Conservation (phyloP, 2,888 invertebrate species). For the Crocallis elinguaria region DNA sequence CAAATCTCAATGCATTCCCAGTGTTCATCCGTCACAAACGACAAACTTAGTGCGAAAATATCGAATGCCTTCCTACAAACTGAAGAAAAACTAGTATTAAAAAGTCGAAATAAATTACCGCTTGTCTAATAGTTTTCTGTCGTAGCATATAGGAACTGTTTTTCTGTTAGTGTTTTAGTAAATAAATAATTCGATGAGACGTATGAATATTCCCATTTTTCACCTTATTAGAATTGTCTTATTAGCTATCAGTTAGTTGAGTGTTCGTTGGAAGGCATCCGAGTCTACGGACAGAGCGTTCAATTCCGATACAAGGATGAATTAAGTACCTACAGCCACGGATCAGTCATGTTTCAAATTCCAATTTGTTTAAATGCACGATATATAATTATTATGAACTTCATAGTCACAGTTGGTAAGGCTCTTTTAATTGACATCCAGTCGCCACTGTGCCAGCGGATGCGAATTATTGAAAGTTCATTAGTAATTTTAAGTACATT, state of each 20-base stretch:
- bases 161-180: slow-evolving; percentile 64
- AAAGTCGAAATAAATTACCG: slow-evolving; percentile 63
- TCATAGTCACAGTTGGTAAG: slow-evolving; percentile 71
- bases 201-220: slow-evolving; percentile 38
- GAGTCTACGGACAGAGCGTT: slow-evolving; percentile 58
- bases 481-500: slow-evolving; percentile 30
- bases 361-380: slow-evolving; percentile 64
- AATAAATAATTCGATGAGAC: slow-evolving; percentile 62
- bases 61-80: slow-evolving; percentile 59
- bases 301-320: slow-evolving; percentile 70
- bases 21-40: slow-evolving; percentile 47
- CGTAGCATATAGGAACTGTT: slow-evolving; percentile 79
- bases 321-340: slow-evolving; percentile 66
- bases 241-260: slow-evolving; percentile 43
- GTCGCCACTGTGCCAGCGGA: slow-evolving; percentile 52
- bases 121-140: slow-evolving; percentile 64
- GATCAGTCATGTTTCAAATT: slow-evolving; percentile 63
- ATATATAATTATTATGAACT: slow-evolving; percentile 55
- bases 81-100: slow-evolving; percentile 53
- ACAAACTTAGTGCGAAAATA: slow-evolving; percentile 42
- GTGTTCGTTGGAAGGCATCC: slow-evolving; percentile 60
- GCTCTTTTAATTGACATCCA: slow-evolving; percentile 79
- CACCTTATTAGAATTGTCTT: slow-evolving; percentile 40
- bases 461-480: slow-evolving; percentile 70
- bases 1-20: slow-evolving; percentile 68